Percentiles rank a stretch among this genome's conserved stretches.
Conservation (phyloP, 2,888 invertebrate genomes). For the Drosophila meridionalis region DNA sequence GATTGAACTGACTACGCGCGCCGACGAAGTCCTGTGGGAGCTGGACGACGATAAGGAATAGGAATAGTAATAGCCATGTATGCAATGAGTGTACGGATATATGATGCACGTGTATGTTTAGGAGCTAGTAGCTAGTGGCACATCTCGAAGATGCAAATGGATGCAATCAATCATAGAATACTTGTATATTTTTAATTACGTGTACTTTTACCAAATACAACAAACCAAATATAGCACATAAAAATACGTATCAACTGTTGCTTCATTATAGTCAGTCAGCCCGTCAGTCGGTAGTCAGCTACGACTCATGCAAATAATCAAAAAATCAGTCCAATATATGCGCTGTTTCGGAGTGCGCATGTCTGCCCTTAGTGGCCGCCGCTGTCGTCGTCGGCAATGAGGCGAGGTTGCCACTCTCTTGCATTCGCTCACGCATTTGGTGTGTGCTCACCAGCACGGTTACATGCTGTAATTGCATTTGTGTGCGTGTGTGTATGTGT, state of each 20-base stretch:
- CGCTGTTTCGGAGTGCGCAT: constrained; percentile 51
- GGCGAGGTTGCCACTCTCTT: constrained; percentile 20
- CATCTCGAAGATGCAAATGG: constrained; percentile 71
- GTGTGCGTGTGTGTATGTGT: constrained; percentile 5
- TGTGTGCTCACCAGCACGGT: constrained; percentile 39
- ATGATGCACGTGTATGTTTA: not conserved
- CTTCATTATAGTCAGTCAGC: not conserved
- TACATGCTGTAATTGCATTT: constrained; percentile 9
- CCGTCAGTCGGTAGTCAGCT: not conserved
- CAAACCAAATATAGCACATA: constrained; percentile 43
- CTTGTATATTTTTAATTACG: constrained; percentile 37
- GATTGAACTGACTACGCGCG: constrained; percentile 82
- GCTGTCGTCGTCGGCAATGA: constrained; percentile 12
- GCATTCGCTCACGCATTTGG: constrained; percentile 11
- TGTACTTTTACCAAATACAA: constrained; percentile 63
- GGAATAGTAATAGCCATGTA: constrained; percentile 31
- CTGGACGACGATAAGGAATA: constrained; percentile 64
- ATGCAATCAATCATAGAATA: constrained; percentile 62
- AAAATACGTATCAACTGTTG: constrained; percentile 5
- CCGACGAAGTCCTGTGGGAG: constrained; percentile 82
- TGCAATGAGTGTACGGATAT: constrained; percentile 8
- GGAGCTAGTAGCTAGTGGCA: constrained; percentile 30
- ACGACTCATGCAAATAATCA: constrained; percentile 9
- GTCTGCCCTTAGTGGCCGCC: constrained; percentile 65
- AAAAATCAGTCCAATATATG: constrained; percentile 43